Conservation (phyloP, 1,140 invertebrate genomes). For the Ceratosolen solmsi region DNA sequence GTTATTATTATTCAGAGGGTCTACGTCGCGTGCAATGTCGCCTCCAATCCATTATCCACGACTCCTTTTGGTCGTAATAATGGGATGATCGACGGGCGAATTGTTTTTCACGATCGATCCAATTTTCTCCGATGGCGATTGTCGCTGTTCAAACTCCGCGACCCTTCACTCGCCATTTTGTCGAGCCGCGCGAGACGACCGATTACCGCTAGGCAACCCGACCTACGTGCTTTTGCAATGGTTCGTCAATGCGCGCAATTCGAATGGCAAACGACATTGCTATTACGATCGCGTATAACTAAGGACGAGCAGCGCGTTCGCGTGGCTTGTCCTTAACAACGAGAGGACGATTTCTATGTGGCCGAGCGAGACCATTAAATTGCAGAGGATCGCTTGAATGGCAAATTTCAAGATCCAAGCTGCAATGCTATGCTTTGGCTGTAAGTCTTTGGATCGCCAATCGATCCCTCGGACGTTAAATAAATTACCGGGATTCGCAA, state of each 20-base stretch:
- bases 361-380: no score
- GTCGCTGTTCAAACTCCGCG: no score
- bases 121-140: conserved; percentile 60
- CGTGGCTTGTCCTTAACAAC: no score
- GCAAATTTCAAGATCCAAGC: no score
- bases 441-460: neutral
- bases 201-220: neutral
- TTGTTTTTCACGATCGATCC: conserved; percentile 56
- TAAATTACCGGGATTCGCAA: conserved; percentile 23
- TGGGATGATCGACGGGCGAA: conserved; percentile 1
- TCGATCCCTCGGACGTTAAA: conserved; percentile 17
- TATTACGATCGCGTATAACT: no score
- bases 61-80: neutral
- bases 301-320: no score
- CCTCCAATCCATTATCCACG: neutral
- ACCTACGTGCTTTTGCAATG: neutral
- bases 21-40: neutral
- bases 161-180: no score
- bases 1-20: no score
- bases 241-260: no score
- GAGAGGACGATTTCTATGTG: no score
- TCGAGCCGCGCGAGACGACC: neutral
- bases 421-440: neutral
- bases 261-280: no score
- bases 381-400: no score